These are phyloP conservation scores for Myripristis jacobus DNA, from an alignment of 2,797 vertebrate genomes.

Conservation along the genomic window DNA sequence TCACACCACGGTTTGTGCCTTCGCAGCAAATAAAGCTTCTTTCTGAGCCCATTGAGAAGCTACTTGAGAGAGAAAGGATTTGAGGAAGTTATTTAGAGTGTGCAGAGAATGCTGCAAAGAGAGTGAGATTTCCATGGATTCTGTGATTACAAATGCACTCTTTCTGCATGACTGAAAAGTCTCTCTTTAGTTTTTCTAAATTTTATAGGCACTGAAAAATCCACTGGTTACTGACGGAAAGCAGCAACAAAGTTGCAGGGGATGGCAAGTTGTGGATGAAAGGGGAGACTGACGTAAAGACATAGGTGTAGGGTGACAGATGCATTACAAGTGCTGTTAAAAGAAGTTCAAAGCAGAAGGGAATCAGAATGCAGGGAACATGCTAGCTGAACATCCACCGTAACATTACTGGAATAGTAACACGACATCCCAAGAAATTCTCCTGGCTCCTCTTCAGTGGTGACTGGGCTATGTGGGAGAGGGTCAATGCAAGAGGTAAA, in stretches of 20 bases:
- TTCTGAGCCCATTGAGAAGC: slow-evolving; percentile 20
- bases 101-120: slow-evolving; percentile 6
- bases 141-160: slow-evolving; percentile 15
- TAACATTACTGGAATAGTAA: background rate
- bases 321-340: too few relatives aligned
- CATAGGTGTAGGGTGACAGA: too few relatives aligned
- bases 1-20: slow-evolving; percentile 28
- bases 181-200: background rate
- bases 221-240: background rate
- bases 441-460: slow-evolving; percentile 35
- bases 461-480: slow-evolving; percentile 18
- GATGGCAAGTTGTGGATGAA: background rate
- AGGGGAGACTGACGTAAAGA: background rate
- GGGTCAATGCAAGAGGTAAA: slow-evolving; percentile 42
- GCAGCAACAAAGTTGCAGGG: background rate
- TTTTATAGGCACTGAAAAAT: slow-evolving; percentile 11
- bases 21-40: slow-evolving; percentile 49
- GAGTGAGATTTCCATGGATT: slow-evolving; percentile 18
- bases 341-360: too few relatives aligned
- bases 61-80: slow-evolving; percentile 17
- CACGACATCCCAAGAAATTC: slow-evolving; percentile 2
- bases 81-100: slow-evolving; percentile 27
- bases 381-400: background rate
- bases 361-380: background rate
- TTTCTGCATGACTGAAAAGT: slow-evolving; percentile 13